Evolutionary conservation across 2,888 invertebrate genomes (phyloP).

Genomic region (Pterobdella sp.): DNA sequence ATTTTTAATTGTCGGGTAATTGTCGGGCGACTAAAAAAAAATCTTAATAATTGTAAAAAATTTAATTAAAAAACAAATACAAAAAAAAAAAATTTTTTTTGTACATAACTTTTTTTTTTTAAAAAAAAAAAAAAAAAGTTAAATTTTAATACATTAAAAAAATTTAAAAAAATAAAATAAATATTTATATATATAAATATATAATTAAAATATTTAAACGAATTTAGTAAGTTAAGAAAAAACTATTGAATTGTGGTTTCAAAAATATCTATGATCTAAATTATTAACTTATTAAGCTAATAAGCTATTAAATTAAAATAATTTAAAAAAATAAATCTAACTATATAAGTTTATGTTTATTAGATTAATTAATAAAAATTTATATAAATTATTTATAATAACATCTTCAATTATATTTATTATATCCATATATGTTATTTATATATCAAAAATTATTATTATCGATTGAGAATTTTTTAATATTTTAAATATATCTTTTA

Average conservation of each 20-base stretch:
- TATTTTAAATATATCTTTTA: conserved; percentile 13
- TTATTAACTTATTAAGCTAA: no score
- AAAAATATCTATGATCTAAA: conserved; percentile 27
- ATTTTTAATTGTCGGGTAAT: neutral
- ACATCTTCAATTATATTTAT: conserved; percentile 17
- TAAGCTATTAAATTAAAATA: no score
- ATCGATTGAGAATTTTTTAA: conserved; percentile 28
- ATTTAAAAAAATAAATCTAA: conserved; percentile 5
- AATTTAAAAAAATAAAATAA: conserved; percentile 20
- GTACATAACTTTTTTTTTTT: conserved; percentile 16
- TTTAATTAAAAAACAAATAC: neutral
- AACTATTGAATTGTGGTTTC: conserved; percentile 36
- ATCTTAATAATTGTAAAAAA: neutral
- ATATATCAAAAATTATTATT: conserved; percentile 22
- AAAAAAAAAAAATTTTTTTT: conserved; percentile 22
- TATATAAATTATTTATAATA: conserved; percentile 8
- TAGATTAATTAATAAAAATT: neutral
- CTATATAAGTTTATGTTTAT: neutral
- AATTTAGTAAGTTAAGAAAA: conserved; percentile 30
- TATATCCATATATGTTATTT: conserved; percentile 16
- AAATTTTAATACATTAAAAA: neutral
- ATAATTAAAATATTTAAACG: conserved; percentile 6
- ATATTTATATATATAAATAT: neutral
- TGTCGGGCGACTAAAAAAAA: neutral
- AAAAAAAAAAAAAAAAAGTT: conserved; percentile 9